These are phyloP conservation scores for Otus scops DNA, from an alignment of 2,797 vertebrate species.

Conservation along the genomic window DNA sequence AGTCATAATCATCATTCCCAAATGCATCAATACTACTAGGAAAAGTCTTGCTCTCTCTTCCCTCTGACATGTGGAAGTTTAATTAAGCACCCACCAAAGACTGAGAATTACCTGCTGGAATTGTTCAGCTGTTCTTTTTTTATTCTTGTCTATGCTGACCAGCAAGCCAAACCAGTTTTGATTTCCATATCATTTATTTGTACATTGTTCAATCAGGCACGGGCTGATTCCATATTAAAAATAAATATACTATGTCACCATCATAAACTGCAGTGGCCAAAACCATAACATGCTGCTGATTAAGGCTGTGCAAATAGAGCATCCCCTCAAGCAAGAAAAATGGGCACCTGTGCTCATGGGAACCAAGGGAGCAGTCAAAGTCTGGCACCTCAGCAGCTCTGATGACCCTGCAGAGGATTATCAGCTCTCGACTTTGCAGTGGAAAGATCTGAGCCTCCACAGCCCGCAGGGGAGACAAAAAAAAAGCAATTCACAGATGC, in stretches of 20 bases:
- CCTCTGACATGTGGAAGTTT: neutral
- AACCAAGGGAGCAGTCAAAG: neutral
- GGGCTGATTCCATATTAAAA: neutral
- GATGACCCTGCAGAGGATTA: neutral
- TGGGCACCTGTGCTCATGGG: neutral
- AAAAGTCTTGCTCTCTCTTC: neutral
- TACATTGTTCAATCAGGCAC: slow-evolving; percentile 15
- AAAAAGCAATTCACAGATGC: neutral
- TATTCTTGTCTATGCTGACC: neutral
- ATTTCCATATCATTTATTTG: slow-evolving; percentile 44
- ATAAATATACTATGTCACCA: slow-evolving; percentile 39
- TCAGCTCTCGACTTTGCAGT: neutral
- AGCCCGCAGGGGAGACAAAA: neutral
- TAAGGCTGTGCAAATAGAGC: slow-evolving; percentile 7
- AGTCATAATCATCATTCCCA: neutral
- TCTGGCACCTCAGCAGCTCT: neutral
- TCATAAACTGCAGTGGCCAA: neutral
- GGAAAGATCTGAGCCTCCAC: neutral
- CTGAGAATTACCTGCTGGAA: slow-evolving; percentile 8
- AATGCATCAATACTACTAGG: neutral
- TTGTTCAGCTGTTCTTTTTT: neutral
- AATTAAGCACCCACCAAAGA: slow-evolving; percentile 14
- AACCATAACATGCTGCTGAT: neutral
- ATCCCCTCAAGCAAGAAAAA: slow-evolving; percentile 12
- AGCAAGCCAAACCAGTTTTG: slow-evolving; percentile 59